These are phyloP conservation scores for Oedothorax gibbosus DNA, from an alignment of 1,140 invertebrate species.

Conservation along the genomic window DNA sequence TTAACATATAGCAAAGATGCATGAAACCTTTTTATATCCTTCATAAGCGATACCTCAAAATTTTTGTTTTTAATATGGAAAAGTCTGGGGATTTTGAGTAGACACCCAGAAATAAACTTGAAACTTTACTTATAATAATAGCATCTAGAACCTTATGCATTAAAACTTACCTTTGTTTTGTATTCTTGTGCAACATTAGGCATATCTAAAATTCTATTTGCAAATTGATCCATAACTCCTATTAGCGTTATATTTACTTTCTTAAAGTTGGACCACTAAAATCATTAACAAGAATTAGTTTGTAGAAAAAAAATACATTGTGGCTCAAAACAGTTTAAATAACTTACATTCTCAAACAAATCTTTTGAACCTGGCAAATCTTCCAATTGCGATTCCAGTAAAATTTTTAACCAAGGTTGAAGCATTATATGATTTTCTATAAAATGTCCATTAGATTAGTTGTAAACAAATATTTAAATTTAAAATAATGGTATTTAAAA, in stretches of 20 bases:
- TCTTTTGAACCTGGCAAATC: neutral
- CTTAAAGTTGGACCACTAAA: slow-evolving; percentile 25
- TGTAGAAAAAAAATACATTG: neutral
- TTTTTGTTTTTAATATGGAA: too few relatives aligned
- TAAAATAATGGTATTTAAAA: neutral
- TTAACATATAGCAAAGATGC: too few relatives aligned
- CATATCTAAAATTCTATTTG: slow-evolving; percentile 5
- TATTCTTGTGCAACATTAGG: neutral
- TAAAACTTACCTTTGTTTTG: slow-evolving; percentile 17
- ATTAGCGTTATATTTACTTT: slow-evolving; percentile 12
- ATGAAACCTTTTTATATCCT: too few relatives aligned
- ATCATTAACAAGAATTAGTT: neutral
- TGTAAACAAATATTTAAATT: neutral
- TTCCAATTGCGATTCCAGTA: slow-evolving; percentile 33
- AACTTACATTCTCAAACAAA: slow-evolving; percentile 41
- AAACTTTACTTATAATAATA: neutral
- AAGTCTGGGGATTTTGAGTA: too few relatives aligned
- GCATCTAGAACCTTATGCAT: neutral
- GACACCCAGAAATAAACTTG: too few relatives aligned
- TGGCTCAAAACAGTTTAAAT: neutral
- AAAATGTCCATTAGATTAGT: neutral
- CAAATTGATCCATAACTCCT: slow-evolving; percentile 29
- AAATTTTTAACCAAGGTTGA: slow-evolving; percentile 40
- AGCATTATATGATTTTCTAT: slow-evolving; percentile 40
- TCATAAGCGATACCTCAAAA: too few relatives aligned